A percentile compares a stretch with the other conserved stretches of the same genome.
Conservation (phyloP, 2,888 invertebrate species). For the Xestia xanthographa region DNA sequence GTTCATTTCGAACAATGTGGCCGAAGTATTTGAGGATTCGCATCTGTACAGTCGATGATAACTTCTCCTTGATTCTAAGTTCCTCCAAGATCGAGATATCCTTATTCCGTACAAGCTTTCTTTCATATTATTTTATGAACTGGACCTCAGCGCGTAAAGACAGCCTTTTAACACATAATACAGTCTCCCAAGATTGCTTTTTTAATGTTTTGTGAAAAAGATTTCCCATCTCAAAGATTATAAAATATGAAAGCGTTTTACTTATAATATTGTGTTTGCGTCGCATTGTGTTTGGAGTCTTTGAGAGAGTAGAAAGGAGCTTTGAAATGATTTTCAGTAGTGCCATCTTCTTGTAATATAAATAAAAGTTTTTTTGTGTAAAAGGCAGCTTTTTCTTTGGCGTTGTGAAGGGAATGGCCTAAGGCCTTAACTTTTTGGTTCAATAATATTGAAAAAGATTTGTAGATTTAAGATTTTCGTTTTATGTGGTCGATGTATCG, state of each 20-base stretch:
- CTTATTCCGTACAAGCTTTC: too few species aligned
- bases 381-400: slow-evolving; percentile 15
- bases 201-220: slow-evolving; percentile 34
- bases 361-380: slow-evolving; percentile 29
- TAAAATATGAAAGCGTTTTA: slow-evolving; percentile 50
- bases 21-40: too few species aligned
- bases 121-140: slow-evolving; percentile 1
- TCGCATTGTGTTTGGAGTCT: slow-evolving; percentile 39
- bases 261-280: slow-evolving; percentile 32
- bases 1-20: too few species aligned
- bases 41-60: too few species aligned
- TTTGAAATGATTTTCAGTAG: slow-evolving; percentile 36
- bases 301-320: slow-evolving; percentile 34
- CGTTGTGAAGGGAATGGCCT: not conserved
- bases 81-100: too few species aligned
- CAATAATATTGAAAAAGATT: slow-evolving; percentile 2
- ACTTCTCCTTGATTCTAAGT: too few species aligned
- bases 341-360: slow-evolving; percentile 24
- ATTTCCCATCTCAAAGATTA: slow-evolving; percentile 38
- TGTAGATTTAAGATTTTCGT: not conserved
- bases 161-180: slow-evolving; percentile 10
- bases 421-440: not conserved
- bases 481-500: not conserved
- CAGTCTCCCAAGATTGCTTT: slow-evolving; percentile 1
- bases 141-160: not conserved